phyloP scores from a whole-genome alignment of 1,140 invertebrate genomes.

The Hyposmocoma kahamanoa region DNA sequence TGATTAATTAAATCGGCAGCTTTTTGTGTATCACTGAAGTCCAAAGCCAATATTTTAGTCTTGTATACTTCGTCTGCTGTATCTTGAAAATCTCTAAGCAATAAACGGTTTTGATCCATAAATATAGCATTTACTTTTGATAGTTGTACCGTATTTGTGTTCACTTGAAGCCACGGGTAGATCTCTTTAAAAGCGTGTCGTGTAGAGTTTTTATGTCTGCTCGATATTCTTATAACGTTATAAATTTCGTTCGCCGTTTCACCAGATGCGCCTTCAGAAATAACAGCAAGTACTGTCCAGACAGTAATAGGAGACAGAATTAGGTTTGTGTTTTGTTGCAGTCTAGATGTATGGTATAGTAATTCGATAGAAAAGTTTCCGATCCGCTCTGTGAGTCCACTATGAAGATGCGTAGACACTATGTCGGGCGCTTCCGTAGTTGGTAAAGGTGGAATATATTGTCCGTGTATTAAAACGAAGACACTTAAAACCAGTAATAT shows the following conservation, averaged over 20 bases:
- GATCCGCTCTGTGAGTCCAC: constrained; percentile 44
- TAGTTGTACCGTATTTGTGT: constrained; percentile 45
- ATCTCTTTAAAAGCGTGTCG: constrained; percentile 49
- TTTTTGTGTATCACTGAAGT: constrained; percentile 73
- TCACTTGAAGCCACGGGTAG: constrained; percentile 48
- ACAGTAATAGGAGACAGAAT: constrained; percentile 70
- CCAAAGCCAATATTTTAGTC: constrained; percentile 72
- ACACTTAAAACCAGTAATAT: background rate
- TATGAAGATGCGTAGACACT: constrained; percentile 19
- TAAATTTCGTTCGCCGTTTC: constrained; percentile 55
- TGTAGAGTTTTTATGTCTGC: constrained; percentile 27
- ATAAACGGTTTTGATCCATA: constrained; percentile 26
- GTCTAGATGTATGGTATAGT: constrained; percentile 38
- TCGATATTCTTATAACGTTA: constrained; percentile 39
- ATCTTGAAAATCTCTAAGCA: constrained; percentile 43
- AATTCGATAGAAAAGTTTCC: constrained; percentile 63
- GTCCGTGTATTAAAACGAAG: background rate
- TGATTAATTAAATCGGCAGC: constrained; percentile 77
- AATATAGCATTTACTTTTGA: constrained; percentile 54
- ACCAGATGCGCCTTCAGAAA: constrained; percentile 62
- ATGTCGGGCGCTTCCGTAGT: background rate
- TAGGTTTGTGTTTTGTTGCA: constrained; percentile 32
- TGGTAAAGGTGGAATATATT: background rate
- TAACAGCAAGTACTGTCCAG: constrained; percentile 68
- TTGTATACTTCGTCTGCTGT: constrained; percentile 66